Evolutionary conservation across 2,888 invertebrate species (phyloP).

Genomic region (Brenthis daphne): DNA sequence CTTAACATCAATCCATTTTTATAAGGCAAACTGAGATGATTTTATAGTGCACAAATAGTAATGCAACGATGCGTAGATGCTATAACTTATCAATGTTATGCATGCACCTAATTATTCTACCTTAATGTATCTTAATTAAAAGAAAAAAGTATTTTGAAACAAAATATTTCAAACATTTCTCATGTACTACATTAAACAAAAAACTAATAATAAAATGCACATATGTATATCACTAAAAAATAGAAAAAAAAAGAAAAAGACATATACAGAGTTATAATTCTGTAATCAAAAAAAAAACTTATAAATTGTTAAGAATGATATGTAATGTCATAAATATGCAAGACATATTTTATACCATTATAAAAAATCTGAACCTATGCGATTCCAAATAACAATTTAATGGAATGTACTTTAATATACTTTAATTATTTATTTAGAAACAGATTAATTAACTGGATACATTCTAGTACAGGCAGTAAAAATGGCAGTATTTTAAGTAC

Average conservation of each 20-base stretch:
- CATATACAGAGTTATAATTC: neutral
- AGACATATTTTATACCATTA: conserved; percentile 2
- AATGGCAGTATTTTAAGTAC: conserved; percentile 21
- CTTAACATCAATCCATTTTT: conserved; percentile 37
- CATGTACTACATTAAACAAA: neutral
- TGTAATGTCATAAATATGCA: conserved; percentile 3
- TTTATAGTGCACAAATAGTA: conserved; percentile 12
- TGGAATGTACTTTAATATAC: neutral
- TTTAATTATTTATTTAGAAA: conserved; percentile 4
- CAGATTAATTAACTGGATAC: conserved; percentile 9
- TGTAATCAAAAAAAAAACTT: neutral
- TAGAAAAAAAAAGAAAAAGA: neutral
- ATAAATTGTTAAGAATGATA: conserved; percentile 7
- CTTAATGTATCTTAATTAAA: neutral
- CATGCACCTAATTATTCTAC: conserved; percentile 7
- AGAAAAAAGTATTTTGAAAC: neutral
- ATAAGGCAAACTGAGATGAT: conserved; percentile 30
- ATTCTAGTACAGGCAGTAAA: neutral
- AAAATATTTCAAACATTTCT: no score
- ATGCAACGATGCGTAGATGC: neutral
- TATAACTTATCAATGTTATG: conserved; percentile 7
- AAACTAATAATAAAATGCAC: conserved; percentile 5
- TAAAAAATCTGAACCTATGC: neutral
- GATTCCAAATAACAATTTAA: neutral
- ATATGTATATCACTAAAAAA: neutral